Conservation (phyloP, 2,888 invertebrate genomes). For the Silvanus unidentatus region DNA sequence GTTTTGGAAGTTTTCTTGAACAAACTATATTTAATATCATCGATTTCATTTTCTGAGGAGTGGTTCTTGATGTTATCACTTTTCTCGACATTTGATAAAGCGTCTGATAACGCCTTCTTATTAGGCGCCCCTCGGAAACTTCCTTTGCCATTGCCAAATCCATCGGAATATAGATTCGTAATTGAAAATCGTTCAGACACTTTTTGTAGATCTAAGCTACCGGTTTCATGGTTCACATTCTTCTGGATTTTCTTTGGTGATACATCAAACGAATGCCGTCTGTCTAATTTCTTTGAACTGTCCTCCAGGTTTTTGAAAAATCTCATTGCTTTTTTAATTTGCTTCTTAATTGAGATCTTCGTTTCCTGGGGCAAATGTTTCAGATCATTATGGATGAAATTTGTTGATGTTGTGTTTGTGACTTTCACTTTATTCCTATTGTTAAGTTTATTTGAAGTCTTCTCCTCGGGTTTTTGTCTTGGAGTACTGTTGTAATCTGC, state of each 20-base stretch:
- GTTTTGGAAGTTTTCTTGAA: constrained; percentile 21
- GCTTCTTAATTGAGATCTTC: constrained; percentile 14
- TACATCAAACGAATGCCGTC: constrained; percentile 18
- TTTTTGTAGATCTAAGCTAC: constrained; percentile 25
- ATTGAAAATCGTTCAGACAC: constrained; percentile 24
- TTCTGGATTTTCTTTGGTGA: constrained; percentile 7
- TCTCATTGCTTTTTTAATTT: constrained; percentile 25
- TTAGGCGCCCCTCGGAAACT: constrained; percentile 29
- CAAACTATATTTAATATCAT: constrained; percentile 24
- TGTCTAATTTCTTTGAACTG: constrained; percentile 13
- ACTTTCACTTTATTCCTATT: constrained; percentile 2
- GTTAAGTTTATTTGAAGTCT: constrained; percentile 1
- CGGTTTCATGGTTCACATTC: constrained; percentile 14
- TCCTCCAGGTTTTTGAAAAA: constrained; percentile 30
- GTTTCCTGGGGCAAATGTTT: constrained; percentile 5
- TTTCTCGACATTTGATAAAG: constrained; percentile 22
- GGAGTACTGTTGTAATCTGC: constrained; percentile 6
- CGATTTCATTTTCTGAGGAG: constrained; percentile 14
- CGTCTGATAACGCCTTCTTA: constrained; percentile 21
- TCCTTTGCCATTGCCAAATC: constrained; percentile 19
- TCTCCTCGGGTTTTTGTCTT: not conserved
- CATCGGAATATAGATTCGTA: constrained; percentile 26
- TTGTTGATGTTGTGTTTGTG: not conserved
- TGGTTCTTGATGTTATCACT: constrained; percentile 10
- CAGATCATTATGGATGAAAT: constrained; percentile 4